phyloP scores from a whole-genome alignment of 2,797 vertebrate genomes.

The Notolabrus celidotus region DNA sequence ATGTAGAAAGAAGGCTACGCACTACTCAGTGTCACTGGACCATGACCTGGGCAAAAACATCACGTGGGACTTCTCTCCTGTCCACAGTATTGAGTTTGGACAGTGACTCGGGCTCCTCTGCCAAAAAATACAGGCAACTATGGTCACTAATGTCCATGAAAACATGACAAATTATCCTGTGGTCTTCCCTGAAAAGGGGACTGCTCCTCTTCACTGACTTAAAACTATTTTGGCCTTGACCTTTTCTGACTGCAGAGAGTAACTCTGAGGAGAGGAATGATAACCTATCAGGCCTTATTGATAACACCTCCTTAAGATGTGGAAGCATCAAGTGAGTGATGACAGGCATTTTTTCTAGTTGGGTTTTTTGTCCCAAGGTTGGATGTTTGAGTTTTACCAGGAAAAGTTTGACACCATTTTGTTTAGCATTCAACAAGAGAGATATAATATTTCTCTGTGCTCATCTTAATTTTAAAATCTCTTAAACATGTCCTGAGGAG shows the following conservation, averaged over 20 bases:
- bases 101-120: conserved; percentile 53
- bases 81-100: conserved; percentile 65
- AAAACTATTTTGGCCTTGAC: conserved; percentile 10
- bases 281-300: conserved; percentile 19
- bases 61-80: conserved; percentile 69
- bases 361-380: background rate
- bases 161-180: conserved; percentile 75
- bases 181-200: conserved; percentile 44
- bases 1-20: conserved; percentile 70
- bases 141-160: conserved; percentile 70
- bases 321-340: conserved; percentile 29
- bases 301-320: conserved; percentile 27
- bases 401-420: background rate
- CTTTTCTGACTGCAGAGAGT: conserved; percentile 9
- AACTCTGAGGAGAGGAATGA: conserved; percentile 1
- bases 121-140: conserved; percentile 60
- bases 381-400: too few relatives aligned
- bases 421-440: too few relatives aligned
- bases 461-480: too few relatives aligned
- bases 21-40: conserved; percentile 76
- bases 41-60: conserved; percentile 80
- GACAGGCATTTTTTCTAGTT: conserved; percentile 10
- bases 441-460: too few relatives aligned
- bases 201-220: conserved; percentile 26
- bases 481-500: too few relatives aligned